phyloP scores from a whole-genome alignment of 2,888 invertebrate genomes.

The Miltochrista miniata region DNA sequence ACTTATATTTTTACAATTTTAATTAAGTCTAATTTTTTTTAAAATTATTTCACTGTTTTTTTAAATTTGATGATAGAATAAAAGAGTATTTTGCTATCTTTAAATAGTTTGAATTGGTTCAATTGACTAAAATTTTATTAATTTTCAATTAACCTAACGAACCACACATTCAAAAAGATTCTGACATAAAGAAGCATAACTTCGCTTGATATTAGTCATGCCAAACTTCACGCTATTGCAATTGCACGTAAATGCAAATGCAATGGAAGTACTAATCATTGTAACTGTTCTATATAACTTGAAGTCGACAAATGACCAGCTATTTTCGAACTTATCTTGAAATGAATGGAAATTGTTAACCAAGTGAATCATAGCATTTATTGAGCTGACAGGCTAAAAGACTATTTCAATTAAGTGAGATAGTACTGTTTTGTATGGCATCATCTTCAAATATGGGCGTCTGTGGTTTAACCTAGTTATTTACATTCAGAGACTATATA shows the following conservation, averaged over 20 bases:
- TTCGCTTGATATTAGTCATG: not conserved
- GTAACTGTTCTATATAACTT: not conserved
- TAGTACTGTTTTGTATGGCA: slow-evolving; percentile 24
- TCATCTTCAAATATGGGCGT: slow-evolving; percentile 25
- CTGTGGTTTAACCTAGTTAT: slow-evolving; percentile 23
- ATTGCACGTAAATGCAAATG: slow-evolving; percentile 1
- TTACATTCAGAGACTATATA: slow-evolving; percentile 26
- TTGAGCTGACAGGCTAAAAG: slow-evolving; percentile 23
- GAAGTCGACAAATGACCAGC: not conserved
- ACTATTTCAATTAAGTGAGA: slow-evolving; percentile 16
- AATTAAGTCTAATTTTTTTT: too few relatives aligned
- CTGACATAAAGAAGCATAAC: too few relatives aligned
- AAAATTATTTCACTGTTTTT: too few relatives aligned
- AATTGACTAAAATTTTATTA: too few relatives aligned
- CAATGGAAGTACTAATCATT: not conserved
- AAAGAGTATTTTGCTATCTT: too few relatives aligned
- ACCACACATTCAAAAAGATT: too few relatives aligned
- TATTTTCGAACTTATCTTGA: not conserved
- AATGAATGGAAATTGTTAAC: slow-evolving; percentile 1
- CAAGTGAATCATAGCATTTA: slow-evolving; percentile 7
- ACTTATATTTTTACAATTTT: too few relatives aligned
- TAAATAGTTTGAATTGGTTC: too few relatives aligned
- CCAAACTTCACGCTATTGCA: not conserved
- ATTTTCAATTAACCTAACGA: too few relatives aligned
- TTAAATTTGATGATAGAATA: too few relatives aligned